Base-by-base conservation (phyloP, 2,888 invertebrate species). In the Drosophila kuntzei region DNA sequence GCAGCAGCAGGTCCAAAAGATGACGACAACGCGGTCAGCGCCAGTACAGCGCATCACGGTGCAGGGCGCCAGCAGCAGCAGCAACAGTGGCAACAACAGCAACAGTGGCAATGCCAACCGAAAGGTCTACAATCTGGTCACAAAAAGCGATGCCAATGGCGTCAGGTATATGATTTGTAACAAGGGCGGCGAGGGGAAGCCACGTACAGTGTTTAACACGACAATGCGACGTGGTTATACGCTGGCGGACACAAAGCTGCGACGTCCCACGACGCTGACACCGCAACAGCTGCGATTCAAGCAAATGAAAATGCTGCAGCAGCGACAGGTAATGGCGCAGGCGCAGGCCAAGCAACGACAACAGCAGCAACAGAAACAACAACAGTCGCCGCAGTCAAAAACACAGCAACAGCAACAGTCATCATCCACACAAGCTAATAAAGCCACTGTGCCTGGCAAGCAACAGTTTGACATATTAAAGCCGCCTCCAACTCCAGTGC, bases 161-260 rank as follows among this genome's bases (percentile, higher is more conserved):
- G 68, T 80, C 0, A 85, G 82, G 44, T 89, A 87, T 47, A 72
- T 76, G 68, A 80, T 86, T 9, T 79, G 87, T 18, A 86, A 87
- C 25, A 72, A 84, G 18, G 57, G 53, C 3, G 36, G 65, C 16
- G 79, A 79, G 3, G 64, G 60, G 1, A 76, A 76, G 20, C 69
- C 75, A 14, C 69, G 79, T 4, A 69, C 75, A 8, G 29, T 76
- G 3, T 75, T 69, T 12, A 79, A 76, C 22, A 76, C 64, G 4
- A 61, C 82, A n/a, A 69, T 87, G 76, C 57, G 87, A 20, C 74
- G 89, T 3, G 89, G 89, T 2, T 88, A 83, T 36, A 87, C 84
- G n/a, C 65, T 88, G 4, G 80, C 83, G 25, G 88, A 82, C 7
- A 18, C 58, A n/a, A 84, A 75, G 54, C 16, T 67, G 34, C 66